Base-by-base conservation (phyloP, 30 jellyfish, hydroid and myxozoan species). In the Aurelia sp. region DNA sequence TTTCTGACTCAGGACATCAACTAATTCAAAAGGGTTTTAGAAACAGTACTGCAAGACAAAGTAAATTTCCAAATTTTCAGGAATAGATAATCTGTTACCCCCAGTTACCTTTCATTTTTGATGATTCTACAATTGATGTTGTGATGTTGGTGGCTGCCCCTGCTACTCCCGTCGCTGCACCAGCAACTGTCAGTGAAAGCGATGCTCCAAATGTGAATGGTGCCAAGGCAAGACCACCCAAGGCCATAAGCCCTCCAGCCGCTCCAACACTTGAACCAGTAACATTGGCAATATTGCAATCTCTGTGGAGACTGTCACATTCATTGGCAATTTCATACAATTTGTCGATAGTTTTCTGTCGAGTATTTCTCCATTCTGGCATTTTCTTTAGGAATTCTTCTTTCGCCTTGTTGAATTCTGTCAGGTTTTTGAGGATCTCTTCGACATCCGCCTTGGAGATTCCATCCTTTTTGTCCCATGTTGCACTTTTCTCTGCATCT, bases 261-360 rank as follows among this genome's bases (percentile, higher is more conserved):
- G 86, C 86, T 55, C 86, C 86, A 37, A 76, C 86, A 76, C 86
- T 76, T 55, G 86, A 76, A 9, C 86, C 86, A 55, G 86, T 59
- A 17, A 76, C 86, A 60, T 76, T 76, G 61, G 86, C 75, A 76
- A 76, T 76, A 74, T 76, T 76, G 66, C 86, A 76, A 66, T 37
- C 86, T 76, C 37, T 60, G 47, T 76, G 86, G 17, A 76, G 76
- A 12, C 19, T 37, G 63, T 76, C 66, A 51, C 86, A 76, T 60
- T 76, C 86, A 58, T 76, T 37, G 27, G 86, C 86, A 7, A 58
- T 76, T 7, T 30, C 50, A 13, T 76, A 57, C 37, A 76, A 41
- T 74, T 76, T 20, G 27, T 12, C 3, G 16, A 76, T 76, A 4
- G 86, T 76, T 33, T 57, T 27, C 65, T 44, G 65, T 73, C 84